phyloP scores from a whole-genome alignment of 2,888 invertebrate species.

The Xestia ashworthii region DNA sequence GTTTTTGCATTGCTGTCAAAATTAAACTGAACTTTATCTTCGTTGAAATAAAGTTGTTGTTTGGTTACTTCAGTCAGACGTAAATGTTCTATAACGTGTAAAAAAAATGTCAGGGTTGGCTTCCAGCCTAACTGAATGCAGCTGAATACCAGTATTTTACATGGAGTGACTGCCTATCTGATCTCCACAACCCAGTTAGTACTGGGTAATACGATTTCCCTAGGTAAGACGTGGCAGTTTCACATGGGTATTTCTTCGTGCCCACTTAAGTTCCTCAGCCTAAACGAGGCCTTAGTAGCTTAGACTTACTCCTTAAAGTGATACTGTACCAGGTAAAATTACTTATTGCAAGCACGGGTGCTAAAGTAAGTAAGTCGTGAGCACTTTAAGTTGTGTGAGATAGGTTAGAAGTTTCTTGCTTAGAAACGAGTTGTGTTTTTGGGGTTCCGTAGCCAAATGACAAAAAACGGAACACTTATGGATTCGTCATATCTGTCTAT shows the following conservation, averaged over 20 bases:
- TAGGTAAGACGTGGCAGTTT: neutral
- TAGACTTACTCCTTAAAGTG: constrained; percentile 25
- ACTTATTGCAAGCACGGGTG: constrained; percentile 25
- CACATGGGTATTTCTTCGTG: neutral
- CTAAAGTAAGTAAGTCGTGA: constrained; percentile 32
- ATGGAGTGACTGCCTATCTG: too few relatives aligned
- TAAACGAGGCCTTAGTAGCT: constrained; percentile 13
- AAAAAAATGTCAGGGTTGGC: too few relatives aligned
- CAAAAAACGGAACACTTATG: too few relatives aligned
- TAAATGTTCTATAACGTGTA: too few relatives aligned
- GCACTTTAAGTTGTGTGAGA: constrained; percentile 16
- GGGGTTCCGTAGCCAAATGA: too few relatives aligned
- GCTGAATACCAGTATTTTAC: too few relatives aligned
- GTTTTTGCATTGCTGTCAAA: neutral
- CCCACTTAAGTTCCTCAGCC: neutral
- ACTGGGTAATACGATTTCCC: too few relatives aligned
- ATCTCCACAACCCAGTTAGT: too few relatives aligned
- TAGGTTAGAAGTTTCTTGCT: constrained; percentile 4
- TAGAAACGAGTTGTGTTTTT: constrained; percentile 8
- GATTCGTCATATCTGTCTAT: too few relatives aligned
- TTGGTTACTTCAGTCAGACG: neutral
- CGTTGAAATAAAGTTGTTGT: neutral
- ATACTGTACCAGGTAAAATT: constrained; percentile 21
- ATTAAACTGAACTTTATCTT: neutral
- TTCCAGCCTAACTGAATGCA: too few relatives aligned